Evolutionary conservation across 2,797 vertebrate genomes (phyloP).

Genomic region (Loris lydekkerianus): DNA sequence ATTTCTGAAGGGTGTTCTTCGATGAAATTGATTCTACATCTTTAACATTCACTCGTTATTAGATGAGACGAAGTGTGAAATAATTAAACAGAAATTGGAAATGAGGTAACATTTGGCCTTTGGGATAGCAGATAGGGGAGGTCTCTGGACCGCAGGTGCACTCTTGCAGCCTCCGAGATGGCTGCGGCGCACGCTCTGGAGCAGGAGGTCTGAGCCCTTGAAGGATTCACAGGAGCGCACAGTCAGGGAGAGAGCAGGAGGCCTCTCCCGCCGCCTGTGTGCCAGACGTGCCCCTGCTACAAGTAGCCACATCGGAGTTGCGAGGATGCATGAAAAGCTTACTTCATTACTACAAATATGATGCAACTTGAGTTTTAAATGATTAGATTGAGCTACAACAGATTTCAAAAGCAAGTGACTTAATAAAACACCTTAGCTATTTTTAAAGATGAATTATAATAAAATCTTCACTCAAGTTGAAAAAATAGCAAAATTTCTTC

Average conservation of each 20-base stretch:
- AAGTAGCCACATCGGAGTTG: accelerated
- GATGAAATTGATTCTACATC: not conserved
- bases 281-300: no score
- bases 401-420: not conserved
- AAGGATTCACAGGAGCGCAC: accelerated
- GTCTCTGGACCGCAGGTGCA: accelerated
- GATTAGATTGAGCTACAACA: not conserved
- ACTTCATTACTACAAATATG: not conserved
- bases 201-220: not conserved
- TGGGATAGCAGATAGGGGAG: accelerated
- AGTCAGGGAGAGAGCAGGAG: not conserved
- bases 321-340: accelerated
- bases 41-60: not conserved
- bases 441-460: not conserved
- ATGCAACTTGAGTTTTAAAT: not conserved
- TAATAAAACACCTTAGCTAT: not conserved
- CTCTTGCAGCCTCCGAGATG: accelerated
- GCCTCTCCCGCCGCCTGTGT: no score
- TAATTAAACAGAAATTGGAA: not conserved
- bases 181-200: accelerated
- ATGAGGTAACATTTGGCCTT: accelerated
- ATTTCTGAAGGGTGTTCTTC: not conserved
- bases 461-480: not conserved
- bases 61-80: not conserved
- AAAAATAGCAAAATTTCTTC: not conserved